A percentile compares a stretch with the other conserved stretches of the same genome.
Evolutionary conservation across 2,888 invertebrate genomes (phyloP).

Genomic region (Drosophila yooni): DNA sequence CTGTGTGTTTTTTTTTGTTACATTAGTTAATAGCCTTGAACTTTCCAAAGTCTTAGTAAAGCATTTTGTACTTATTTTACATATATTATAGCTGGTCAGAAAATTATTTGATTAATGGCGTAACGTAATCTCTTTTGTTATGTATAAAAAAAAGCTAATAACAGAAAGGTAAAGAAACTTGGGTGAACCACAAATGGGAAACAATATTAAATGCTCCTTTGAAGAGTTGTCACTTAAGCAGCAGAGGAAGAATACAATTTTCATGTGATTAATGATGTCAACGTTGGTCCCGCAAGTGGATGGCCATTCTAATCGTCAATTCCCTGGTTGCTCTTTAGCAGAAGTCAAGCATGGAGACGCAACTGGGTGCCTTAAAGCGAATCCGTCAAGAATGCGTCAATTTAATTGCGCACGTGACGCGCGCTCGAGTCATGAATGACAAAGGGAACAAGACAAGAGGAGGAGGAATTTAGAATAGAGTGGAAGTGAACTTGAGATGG

Average conservation of each 20-base stretch:
- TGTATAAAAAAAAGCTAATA: slow-evolving; percentile 4
- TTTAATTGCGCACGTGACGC: slow-evolving; percentile 83
- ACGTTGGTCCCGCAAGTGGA: slow-evolving; percentile 28
- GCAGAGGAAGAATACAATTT: slow-evolving; percentile 27
- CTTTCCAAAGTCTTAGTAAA: not conserved
- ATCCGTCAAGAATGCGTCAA: slow-evolving; percentile 77
- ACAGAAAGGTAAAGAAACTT: not conserved
- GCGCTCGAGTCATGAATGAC: slow-evolving; percentile 52
- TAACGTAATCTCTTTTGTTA: not conserved
- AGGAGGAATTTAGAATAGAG: not conserved
- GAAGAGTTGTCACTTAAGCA: slow-evolving; percentile 32
- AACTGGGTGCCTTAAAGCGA: slow-evolving; percentile 43
- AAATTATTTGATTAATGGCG: not conserved
- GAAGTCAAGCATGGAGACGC: slow-evolving; percentile 22
- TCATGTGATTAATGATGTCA: slow-evolving; percentile 67
- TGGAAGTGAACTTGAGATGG: slow-evolving; percentile 15
- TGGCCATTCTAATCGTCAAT: slow-evolving; percentile 28
- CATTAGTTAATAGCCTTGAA: not conserved
- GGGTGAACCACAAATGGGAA: slow-evolving; percentile 33
- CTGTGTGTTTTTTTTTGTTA: not conserved
- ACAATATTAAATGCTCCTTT: slow-evolving; percentile 20
- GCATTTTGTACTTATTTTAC: not conserved
- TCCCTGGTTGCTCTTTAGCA: slow-evolving; percentile 58
- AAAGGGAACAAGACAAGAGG: slow-evolving; percentile 4
- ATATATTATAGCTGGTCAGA: not conserved